These are phyloP conservation scores for Lycia hirtaria DNA, from an alignment of 2,888 invertebrate genomes.

Conservation along the genomic window DNA sequence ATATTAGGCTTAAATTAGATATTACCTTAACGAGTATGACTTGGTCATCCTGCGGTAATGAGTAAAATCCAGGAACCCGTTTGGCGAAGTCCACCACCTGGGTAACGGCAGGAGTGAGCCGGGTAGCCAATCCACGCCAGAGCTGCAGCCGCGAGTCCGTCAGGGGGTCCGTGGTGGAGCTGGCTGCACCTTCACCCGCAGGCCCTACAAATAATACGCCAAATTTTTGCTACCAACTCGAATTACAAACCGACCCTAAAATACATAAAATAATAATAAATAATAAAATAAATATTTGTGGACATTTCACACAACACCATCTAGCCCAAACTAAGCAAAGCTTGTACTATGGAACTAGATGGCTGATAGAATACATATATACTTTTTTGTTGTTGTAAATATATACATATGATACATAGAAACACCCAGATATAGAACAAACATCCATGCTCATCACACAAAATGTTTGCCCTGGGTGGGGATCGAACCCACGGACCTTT, in stretches of 20 bases:
- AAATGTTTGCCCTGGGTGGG: no score
- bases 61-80: constrained; percentile 95
- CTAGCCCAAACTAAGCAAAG: no score
- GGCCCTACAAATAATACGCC: background rate
- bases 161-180: constrained; percentile 70
- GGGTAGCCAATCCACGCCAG: constrained; percentile 95
- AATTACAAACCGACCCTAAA: background rate
- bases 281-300: no score
- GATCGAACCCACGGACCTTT: no score
- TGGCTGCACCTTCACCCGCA: constrained; percentile 78
- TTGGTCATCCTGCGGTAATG: constrained; percentile 97
- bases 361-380: no score
- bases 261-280: no score
- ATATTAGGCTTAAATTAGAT: background rate
- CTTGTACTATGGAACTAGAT: no score
- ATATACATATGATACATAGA: no score
- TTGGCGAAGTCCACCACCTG: constrained; percentile 98
- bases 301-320: no score
- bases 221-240: background rate
- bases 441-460: no score
- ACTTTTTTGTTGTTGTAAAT: no score
- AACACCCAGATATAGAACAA: no score
- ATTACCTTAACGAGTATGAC: constrained; percentile 95
- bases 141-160: constrained; percentile 92
- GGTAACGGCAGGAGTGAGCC: constrained; percentile 95